A percentile compares a stretch with the other conserved stretches of the same genome.
Evolutionary conservation across 30 jellyfish, hydroid and myxozoan genomes (phyloP).

Genomic region (Aurelia aurita): DNA sequence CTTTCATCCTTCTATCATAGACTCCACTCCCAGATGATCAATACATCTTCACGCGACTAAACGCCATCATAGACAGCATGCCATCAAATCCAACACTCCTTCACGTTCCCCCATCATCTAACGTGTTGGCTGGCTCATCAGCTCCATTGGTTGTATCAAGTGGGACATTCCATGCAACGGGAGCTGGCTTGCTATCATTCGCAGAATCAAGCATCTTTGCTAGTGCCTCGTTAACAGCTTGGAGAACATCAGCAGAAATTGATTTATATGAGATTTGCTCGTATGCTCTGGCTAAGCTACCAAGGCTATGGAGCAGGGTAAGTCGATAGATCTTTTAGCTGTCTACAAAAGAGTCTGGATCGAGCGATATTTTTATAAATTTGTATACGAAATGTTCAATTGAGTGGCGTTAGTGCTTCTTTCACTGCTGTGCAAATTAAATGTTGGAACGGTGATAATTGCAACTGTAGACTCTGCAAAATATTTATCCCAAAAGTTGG

Average conservation of each 20-base stretch:
- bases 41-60: constrained; percentile 68
- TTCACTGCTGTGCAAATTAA: no score
- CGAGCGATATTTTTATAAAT: no score
- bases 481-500: no score
- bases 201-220: constrained; percentile 59
- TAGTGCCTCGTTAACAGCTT: constrained; percentile 78
- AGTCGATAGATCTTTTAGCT: no score
- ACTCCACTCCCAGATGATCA: constrained; percentile 73
- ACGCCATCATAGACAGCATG: constrained; percentile 62
- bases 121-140: constrained; percentile 40
- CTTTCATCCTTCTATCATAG: neutral
- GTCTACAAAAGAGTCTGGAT: no score
- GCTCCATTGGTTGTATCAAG: constrained; percentile 75
- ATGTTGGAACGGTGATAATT: no score
- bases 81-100: constrained; percentile 63
- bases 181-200: constrained; percentile 72
- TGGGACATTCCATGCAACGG: constrained; percentile 71
- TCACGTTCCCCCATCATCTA: constrained; percentile 54
- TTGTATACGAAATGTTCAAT: no score
- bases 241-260: constrained; percentile 46
- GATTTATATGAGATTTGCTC: constrained; percentile 62
- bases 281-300: constrained; percentile 76
- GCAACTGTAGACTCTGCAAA: no score
- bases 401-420: no score
- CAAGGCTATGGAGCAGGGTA: constrained; percentile 92